Evolutionary conservation across 2,888 invertebrate species (phyloP).

Genomic region (Hydrotaea diabolus): DNA sequence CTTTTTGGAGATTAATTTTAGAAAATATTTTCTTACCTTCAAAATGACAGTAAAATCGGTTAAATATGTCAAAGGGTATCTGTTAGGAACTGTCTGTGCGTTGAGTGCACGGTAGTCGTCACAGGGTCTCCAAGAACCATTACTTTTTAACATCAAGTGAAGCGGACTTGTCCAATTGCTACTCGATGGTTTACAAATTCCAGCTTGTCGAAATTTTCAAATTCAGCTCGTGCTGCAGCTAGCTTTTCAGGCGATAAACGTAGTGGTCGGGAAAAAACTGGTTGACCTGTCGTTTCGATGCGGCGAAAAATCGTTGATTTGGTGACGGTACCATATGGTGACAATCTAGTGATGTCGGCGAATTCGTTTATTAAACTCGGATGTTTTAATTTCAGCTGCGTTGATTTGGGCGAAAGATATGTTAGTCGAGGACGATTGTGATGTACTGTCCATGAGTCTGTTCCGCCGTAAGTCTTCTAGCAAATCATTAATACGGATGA

Average conservation of each 20-base stretch:
- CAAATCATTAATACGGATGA: too few species aligned
- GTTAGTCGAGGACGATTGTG: not conserved
- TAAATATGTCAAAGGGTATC: too few species aligned
- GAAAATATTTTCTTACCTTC: not conserved
- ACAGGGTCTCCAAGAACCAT: constrained; percentile 52
- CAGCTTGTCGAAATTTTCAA: constrained; percentile 68
- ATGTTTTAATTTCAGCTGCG: too few species aligned
- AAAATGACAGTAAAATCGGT: not conserved
- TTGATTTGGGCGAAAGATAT: not conserved
- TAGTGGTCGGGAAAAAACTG: too few species aligned
- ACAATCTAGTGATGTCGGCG: not conserved
- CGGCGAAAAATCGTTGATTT: not conserved
- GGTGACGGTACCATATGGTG: not conserved
- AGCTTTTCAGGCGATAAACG: too few species aligned
- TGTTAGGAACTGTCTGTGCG: constrained; percentile 35
- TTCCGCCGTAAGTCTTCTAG: too few species aligned
- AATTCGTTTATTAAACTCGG: too few species aligned
- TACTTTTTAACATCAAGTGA: constrained; percentile 71
- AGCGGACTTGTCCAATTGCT: constrained; percentile 79
- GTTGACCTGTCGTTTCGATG: too few species aligned
- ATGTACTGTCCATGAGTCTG: constrained; percentile 14
- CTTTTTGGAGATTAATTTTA: not conserved
- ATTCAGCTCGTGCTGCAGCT: too few species aligned
- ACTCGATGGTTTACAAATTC: constrained; percentile 77
- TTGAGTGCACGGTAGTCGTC: too few species aligned